Evolutionary conservation across 2,888 invertebrate genomes (phyloP).

Genomic region (Philaethria dido): DNA sequence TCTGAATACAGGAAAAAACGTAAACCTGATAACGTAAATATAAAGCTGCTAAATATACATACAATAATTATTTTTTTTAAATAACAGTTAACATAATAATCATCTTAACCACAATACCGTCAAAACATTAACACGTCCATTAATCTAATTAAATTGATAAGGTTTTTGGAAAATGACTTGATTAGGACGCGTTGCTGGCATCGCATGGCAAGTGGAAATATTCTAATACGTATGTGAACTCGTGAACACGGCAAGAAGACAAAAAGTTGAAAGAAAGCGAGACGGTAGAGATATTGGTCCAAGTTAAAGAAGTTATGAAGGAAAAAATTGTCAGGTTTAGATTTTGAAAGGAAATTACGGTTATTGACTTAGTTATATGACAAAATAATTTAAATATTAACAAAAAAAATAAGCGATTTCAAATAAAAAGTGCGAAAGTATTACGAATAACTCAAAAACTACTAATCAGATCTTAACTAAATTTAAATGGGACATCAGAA

Average conservation of each 20-base stretch:
- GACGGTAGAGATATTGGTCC: slow-evolving; percentile 29
- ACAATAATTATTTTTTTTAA: not conserved
- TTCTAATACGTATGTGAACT: slow-evolving; percentile 23
- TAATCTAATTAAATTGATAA: slow-evolving; percentile 36
- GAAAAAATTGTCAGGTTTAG: not conserved
- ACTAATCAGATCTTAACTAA: too few species aligned
- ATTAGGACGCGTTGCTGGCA: slow-evolving; percentile 29
- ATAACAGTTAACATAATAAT: slow-evolving; percentile 6
- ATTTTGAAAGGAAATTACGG: too few species aligned
- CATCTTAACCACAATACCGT: not conserved
- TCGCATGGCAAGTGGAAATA: slow-evolving; percentile 20
- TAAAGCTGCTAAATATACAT: too few species aligned
- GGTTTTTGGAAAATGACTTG: slow-evolving; percentile 31
- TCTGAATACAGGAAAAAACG: too few species aligned
- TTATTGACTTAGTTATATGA: too few species aligned
- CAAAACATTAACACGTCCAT: slow-evolving; percentile 36
- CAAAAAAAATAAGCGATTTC: too few species aligned
- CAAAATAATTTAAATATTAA: too few species aligned
- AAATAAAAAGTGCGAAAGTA: too few species aligned
- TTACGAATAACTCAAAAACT: too few species aligned
- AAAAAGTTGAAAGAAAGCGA: slow-evolving; percentile 38
- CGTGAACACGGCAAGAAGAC: slow-evolving; percentile 12
- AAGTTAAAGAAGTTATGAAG: slow-evolving; percentile 16
- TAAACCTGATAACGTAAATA: too few species aligned
- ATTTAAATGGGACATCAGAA: too few species aligned